Conservation (phyloP, 2,113 vertebrate species). For the Tonatia bakeri region DNA sequence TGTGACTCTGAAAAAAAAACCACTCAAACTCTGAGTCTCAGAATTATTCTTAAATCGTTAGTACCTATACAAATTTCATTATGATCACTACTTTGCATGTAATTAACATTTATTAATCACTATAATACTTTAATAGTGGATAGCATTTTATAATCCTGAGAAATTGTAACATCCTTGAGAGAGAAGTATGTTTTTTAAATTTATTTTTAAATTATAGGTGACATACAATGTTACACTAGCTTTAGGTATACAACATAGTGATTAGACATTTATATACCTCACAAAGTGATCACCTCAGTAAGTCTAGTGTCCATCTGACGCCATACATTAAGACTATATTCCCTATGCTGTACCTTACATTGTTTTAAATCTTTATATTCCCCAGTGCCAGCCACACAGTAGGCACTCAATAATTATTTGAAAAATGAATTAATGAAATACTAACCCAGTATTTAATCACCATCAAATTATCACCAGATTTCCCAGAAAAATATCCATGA, state of each 20-base stretch:
- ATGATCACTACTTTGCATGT: not conserved
- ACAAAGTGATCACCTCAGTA: not conserved
- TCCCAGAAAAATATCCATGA: not conserved
- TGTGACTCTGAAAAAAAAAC: not conserved
- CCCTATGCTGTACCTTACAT: not conserved
- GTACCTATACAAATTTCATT: not conserved
- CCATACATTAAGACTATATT: not conserved
- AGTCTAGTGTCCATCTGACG: not conserved
- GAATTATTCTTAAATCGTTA: not conserved
- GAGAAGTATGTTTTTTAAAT: not conserved
- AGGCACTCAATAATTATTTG: slow-evolving; percentile 17
- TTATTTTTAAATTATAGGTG: not conserved
- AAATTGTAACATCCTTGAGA: not conserved
- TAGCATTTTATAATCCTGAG: slow-evolving; percentile 3
- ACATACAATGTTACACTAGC: not conserved
- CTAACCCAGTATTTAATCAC: not conserved
- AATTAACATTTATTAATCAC: slow-evolving; percentile 13
- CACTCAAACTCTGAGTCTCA: not conserved
- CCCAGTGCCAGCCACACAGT: not conserved
- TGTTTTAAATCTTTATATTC: slow-evolving; percentile 24
- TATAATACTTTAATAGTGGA: not conserved
- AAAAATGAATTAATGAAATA: slow-evolving; percentile 40
- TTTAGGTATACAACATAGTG: not conserved
- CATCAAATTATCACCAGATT: not conserved
- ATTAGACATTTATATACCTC: not conserved